Conservation (phyloP, 2,888 invertebrate species). For the Drosophila birchii region DNA sequence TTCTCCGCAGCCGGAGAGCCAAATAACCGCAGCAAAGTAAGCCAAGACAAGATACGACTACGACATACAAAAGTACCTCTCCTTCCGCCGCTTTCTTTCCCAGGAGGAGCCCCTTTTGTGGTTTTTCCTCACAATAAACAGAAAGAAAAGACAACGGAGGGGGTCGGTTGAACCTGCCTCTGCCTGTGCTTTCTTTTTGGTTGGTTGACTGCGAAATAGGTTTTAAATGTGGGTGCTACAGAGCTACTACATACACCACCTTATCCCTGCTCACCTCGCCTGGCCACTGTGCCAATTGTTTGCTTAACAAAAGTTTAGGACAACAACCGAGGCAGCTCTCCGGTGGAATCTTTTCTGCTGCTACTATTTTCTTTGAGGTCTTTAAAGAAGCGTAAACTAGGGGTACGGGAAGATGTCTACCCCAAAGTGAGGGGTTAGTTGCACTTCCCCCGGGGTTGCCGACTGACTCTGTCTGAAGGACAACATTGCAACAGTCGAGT, state of each 20-base stretch:
- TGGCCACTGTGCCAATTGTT: constrained; percentile 79
- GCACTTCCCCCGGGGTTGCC: constrained; percentile 30
- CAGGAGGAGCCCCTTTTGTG: constrained; percentile 60
- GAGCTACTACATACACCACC: constrained; percentile 14
- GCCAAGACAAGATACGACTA: constrained; percentile 55
- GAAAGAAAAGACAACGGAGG: constrained; percentile 36
- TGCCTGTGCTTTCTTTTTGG: constrained; percentile 62
- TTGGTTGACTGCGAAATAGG: constrained; percentile 70
- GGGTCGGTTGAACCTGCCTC: constrained; percentile 8
- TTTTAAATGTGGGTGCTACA: constrained; percentile 68
- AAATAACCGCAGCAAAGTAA: constrained; percentile 73
- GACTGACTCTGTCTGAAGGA: constrained; percentile 66
- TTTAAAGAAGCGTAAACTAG: constrained; percentile 73
- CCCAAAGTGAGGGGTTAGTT: constrained; percentile 25
- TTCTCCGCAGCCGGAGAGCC: constrained; percentile 31
- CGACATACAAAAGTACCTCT: constrained; percentile 14
- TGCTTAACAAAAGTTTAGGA: constrained; percentile 81
- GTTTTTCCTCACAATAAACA: constrained; percentile 61
- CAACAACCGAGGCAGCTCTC: constrained; percentile 51
- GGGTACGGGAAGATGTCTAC: background rate
- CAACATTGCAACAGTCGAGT: constrained; percentile 80
- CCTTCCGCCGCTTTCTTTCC: constrained; percentile 1
- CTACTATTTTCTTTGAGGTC: constrained; percentile 73
- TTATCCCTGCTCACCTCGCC: constrained; percentile 30
- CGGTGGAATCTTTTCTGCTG: constrained; percentile 34